These are phyloP conservation scores for Cherax quadricarinatus DNA, from an alignment of 1,140 invertebrate species.

Conservation along the genomic window DNA sequence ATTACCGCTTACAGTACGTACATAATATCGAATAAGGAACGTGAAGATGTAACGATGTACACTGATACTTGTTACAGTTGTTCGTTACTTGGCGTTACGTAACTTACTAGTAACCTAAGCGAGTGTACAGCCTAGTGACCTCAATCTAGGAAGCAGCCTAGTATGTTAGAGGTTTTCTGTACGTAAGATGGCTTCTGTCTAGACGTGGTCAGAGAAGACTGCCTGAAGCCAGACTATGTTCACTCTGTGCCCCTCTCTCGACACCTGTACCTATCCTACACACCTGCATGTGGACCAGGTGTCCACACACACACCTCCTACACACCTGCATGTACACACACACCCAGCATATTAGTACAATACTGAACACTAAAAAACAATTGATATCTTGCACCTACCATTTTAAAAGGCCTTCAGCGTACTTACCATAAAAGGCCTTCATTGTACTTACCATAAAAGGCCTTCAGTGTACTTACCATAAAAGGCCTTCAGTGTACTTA, in stretches of 20 bases:
- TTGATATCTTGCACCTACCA: no score
- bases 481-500: no score
- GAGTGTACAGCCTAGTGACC: not conserved
- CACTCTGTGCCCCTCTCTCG: not conserved
- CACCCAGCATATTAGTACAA: not conserved
- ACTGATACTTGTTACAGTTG: no score
- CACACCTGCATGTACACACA: not conserved
- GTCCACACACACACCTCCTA: not conserved
- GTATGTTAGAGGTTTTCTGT: not conserved
- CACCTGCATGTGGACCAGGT: not conserved
- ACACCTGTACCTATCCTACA: not conserved
- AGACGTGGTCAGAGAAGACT: not conserved
- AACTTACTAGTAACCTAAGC: not conserved
- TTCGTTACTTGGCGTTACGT: no score
- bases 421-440: no score
- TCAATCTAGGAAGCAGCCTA: not conserved
- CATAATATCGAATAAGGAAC: no score
- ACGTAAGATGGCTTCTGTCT: constrained; percentile 18
- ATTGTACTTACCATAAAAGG: no score
- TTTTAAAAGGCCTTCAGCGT: no score
- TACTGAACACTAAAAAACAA: no score
- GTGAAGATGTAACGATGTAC: no score
- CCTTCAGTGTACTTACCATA: no score
- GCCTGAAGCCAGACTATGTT: not conserved
- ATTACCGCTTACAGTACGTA: no score